Evolutionary conservation across 2,797 vertebrate species (phyloP).

Genomic region (Thaleichthys pacificus): DNA sequence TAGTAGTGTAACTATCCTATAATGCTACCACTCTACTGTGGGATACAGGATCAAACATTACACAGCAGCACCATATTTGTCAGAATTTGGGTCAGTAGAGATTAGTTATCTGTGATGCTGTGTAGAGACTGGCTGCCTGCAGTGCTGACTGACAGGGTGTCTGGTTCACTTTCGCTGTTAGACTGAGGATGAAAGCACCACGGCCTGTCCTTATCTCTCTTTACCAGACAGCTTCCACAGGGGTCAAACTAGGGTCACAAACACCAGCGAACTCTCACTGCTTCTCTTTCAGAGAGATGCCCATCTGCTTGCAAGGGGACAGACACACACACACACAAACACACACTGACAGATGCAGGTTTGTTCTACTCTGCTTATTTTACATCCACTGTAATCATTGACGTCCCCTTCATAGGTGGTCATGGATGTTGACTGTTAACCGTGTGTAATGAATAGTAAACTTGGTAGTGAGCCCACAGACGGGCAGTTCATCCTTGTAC

Average conservation of each 20-base stretch:
- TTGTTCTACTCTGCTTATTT: neutral
- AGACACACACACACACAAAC: neutral
- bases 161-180: neutral
- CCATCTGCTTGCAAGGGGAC: neutral
- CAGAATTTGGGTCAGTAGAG: neutral
- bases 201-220: constrained; percentile 9
- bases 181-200: constrained; percentile 11
- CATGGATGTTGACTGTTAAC: neutral
- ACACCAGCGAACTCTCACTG: neutral
- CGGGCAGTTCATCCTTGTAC: too few relatives aligned
- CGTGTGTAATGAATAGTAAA: too few relatives aligned
- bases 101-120: too few relatives aligned
- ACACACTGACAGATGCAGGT: neutral
- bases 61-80: neutral
- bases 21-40: neutral
- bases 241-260: constrained; percentile 12
- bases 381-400: constrained; percentile 2
- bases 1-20: neutral
- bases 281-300: neutral
- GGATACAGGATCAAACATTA: neutral
- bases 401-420: neutral
- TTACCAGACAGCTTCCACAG: neutral
- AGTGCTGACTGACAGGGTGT: neutral
- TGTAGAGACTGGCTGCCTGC: neutral
- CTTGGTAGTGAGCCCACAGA: too few relatives aligned